These are phyloP conservation scores for Opisthocomus hoazin DNA, from an alignment of 2,113 vertebrate genomes.

Conservation along the genomic window DNA sequence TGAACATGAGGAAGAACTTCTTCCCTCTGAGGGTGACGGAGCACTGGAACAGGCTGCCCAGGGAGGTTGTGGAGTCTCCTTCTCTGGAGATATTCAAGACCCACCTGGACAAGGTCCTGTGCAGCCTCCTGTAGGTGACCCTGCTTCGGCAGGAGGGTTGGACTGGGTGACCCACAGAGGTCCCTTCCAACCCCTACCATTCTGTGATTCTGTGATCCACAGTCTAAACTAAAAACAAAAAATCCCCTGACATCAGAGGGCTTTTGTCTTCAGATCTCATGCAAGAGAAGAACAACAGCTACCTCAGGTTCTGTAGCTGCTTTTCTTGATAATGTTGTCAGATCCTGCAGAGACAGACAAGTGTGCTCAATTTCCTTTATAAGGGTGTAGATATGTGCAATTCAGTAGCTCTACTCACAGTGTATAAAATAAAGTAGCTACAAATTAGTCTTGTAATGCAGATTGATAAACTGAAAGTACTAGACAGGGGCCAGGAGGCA, in stretches of 20 bases:
- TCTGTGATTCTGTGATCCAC: no score
- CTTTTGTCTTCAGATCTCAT: background rate
- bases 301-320: background rate
- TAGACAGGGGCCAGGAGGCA: background rate
- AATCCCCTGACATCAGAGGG: background rate
- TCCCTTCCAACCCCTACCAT: no score
- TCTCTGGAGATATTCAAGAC: no score
- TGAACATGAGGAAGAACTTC: no score
- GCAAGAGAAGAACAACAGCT: background rate
- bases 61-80: no score
- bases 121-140: no score
- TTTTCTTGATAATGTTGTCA: background rate
- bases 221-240: no score
- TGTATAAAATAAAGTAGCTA: background rate
- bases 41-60: no score
- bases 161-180: no score
- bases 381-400: background rate
- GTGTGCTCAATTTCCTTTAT: background rate
- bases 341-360: background rate
- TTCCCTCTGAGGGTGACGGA: no score
- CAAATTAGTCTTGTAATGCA: background rate
- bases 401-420: background rate
- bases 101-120: no score
- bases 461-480: background rate
- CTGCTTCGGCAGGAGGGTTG: no score